Conservation (phyloP, 2,888 invertebrate genomes). For the Synergus itoensis region DNA sequence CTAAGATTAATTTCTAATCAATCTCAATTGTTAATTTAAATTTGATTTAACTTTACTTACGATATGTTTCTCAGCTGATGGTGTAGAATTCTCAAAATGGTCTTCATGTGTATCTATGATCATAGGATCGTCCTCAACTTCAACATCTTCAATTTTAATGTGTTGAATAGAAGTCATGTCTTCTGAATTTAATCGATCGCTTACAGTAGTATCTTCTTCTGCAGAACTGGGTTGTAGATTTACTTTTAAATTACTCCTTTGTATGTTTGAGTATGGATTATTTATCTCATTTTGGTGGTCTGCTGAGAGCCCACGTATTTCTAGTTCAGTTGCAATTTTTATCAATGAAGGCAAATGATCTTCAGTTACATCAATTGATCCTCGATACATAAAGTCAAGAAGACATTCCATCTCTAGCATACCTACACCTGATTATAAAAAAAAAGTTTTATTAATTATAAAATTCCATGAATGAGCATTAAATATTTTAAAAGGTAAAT, state of each 20-base stretch:
- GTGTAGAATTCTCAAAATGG: conserved; percentile 63
- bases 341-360: conserved; percentile 83
- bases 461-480: not conserved
- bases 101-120: conserved; percentile 72
- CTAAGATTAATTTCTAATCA: no score
- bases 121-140: conserved; percentile 75
- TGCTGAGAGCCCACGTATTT: conserved; percentile 83
- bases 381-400: conserved; percentile 86
- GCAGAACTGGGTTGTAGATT: conserved; percentile 43
- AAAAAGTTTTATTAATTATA: not conserved
- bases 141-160: conserved; percentile 73
- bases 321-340: conserved; percentile 84
- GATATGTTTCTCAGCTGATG: conserved; percentile 53
- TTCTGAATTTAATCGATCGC: conserved; percentile 24
- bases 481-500: no score
- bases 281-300: conserved; percentile 81
- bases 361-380: conserved; percentile 84
- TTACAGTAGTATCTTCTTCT: conserved; percentile 54
- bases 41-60: not conserved
- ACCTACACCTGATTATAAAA: conserved; percentile 79
- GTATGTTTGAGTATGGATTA: conserved; percentile 79
- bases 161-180: conserved; percentile 59
- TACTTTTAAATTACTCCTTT: conserved; percentile 65
- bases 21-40: not conserved
- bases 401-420: conserved; percentile 84